Percentiles rank a stretch among this genome's conserved stretches.
Conservation (phyloP, 92 coral and sea anemone genomes). For the Actinernus sp. region DNA sequence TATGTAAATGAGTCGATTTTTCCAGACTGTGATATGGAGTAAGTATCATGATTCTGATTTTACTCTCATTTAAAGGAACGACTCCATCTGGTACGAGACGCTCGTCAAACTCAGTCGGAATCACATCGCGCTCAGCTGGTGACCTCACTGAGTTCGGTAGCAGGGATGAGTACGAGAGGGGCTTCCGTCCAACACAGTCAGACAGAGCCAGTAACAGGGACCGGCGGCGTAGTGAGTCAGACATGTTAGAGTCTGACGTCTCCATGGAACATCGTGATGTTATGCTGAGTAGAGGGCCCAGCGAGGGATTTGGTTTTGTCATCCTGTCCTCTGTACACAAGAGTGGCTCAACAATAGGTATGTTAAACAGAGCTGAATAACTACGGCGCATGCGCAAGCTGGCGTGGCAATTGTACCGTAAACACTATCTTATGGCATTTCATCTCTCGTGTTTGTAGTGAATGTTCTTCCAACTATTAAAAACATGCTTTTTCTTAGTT, state of each 20-base stretch:
- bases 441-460: too few relatives aligned
- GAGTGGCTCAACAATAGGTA: constrained; percentile 96
- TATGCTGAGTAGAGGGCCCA: constrained; percentile 69
- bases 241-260: constrained; percentile 66
- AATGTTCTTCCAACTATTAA: too few relatives aligned
- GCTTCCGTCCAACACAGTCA: constrained; percentile 8
- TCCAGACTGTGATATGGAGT: background rate
- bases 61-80: constrained; percentile 27
- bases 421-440: too few relatives aligned
- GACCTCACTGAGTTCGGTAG: constrained; percentile 81
- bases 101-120: constrained; percentile 32
- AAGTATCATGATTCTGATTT: background rate
- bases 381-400: too few relatives aligned
- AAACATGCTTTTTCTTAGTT: too few relatives aligned
- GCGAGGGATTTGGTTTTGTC: constrained; percentile 97
- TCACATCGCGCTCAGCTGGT: constrained; percentile 92
- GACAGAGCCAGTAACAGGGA: constrained; percentile 42
- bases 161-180: constrained; percentile 20
- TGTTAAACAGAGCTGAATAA: too few relatives aligned
- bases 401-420: too few relatives aligned
- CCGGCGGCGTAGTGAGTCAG: constrained; percentile 85
- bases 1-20: too few relatives aligned
- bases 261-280: constrained; percentile 69
- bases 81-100: constrained; percentile 77
- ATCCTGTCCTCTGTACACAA: constrained; percentile 89